A percentile compares a stretch with the other conserved stretches of the same genome.
phyloP scores from a whole-genome alignment of 2,888 invertebrate species.

The Lasioglossum lativentre region DNA sequence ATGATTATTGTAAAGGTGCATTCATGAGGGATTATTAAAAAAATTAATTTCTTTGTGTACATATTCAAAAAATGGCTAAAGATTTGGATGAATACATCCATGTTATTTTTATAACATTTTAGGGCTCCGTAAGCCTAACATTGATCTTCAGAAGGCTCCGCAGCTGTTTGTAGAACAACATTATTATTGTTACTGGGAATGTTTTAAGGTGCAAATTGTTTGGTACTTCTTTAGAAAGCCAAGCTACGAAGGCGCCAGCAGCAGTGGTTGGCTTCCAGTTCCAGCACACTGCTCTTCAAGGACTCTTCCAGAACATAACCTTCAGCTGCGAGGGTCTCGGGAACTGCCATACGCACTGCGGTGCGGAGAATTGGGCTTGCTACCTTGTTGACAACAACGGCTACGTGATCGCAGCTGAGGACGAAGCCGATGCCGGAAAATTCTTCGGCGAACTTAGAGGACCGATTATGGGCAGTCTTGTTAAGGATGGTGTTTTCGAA shows the following conservation, averaged over 20 bases:
- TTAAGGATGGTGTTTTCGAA: constrained; percentile 91
- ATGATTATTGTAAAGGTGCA: no score
- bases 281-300: constrained; percentile 90
- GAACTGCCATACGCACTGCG: constrained; percentile 86
- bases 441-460: constrained; percentile 95
- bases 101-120: no score
- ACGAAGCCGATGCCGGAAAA: constrained; percentile 90
- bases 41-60: no score
- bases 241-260: constrained; percentile 84
- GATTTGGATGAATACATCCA: no score
- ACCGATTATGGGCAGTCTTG: constrained; percentile 90
- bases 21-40: no score
- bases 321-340: constrained; percentile 84
- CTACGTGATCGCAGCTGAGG: constrained; percentile 92
- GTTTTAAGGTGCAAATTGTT: not conserved
- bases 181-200: not conserved
- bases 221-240: constrained; percentile 70
- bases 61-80: no score
- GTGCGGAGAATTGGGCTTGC: constrained; percentile 90
- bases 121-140: not conserved
- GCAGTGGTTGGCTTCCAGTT: constrained; percentile 91
- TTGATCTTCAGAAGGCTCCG: not conserved
- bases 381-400: constrained; percentile 96
- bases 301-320: constrained; percentile 93
- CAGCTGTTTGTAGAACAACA: not conserved